Base-by-base conservation (phyloP, 37 sponge, comb jelly and placozoan genomes). In the Chondrosia reniformis region DNA sequence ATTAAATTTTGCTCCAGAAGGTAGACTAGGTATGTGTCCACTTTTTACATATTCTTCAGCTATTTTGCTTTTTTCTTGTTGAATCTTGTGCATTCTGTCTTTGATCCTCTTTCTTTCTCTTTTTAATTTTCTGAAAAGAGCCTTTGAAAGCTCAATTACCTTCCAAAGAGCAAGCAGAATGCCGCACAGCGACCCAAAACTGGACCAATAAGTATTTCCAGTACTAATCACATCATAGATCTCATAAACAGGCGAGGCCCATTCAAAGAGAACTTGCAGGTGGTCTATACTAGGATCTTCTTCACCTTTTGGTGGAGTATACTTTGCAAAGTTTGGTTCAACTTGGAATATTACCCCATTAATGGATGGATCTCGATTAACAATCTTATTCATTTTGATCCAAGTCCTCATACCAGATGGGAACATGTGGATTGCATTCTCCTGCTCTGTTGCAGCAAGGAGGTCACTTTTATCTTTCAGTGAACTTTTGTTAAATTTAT, bases 211-310 rank as follows among this genome's bases (percentile, higher is more conserved):
- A 13, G 72, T 43, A 56, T 28, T 56, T 1, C n/a, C n/a, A 17
- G 72, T 41, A 7, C n/a, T 25, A 21, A 69, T 34, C 17, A 21
- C 72, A 22, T 69, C 36, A 34, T 69, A 69, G 44, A 69, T n/a
- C 41, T 69, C 72, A 40, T 38, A 69, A 17, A 40, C 9, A 6
- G 72, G 72, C 15, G 72, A 69, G 25, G 24, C 22, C 72, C 72
- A 69, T 25, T 69, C 72, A 69, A 69, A 69, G 44, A 69, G n/a
- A 7, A 69, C 72, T 24, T 69, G 72, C 43, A 69, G 25, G 38
- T 36, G 42, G 41, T 34, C 36, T 8, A 39, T 40, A 1, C 72
- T 44, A 36, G 13, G 19, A 9, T 39, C 72, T 7, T 24, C 15
- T 13, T 2, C 25, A 0, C 36, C 72, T 24, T 40, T 19, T 4